Conservation (phyloP, 1,140 invertebrate species). For the Metopolophium dirhodum region DNA sequence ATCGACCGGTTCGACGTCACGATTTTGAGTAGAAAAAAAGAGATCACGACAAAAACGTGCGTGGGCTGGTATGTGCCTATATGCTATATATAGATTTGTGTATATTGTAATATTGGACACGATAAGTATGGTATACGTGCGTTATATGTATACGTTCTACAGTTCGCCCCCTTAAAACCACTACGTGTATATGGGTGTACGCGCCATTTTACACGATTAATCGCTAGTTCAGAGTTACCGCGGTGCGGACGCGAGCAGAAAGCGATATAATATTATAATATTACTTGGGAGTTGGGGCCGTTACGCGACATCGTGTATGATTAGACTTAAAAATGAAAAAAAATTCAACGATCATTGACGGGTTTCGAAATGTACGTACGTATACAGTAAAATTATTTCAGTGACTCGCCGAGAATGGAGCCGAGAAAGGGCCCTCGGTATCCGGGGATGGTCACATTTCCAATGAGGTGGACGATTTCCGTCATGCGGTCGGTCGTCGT, state of each 20-base stretch:
- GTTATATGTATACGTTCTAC: not conserved
- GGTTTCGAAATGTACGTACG: not conserved
- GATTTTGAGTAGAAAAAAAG: not conserved
- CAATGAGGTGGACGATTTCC: not conserved
- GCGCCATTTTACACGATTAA: not conserved
- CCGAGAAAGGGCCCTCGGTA: not conserved
- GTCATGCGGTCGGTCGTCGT: not conserved
- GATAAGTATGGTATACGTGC: too few relatives aligned
- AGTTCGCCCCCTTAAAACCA: not conserved
- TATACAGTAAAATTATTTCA: not conserved
- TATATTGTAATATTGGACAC: not conserved
- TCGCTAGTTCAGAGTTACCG: not conserved
- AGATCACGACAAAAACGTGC: constrained; percentile 40
- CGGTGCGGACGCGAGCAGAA: not conserved
- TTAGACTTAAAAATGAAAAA: not conserved
- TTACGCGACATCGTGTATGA: not conserved
- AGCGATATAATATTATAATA: not conserved
- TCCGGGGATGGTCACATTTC: not conserved
- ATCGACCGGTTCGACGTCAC: constrained; percentile 16
- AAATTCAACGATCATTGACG: not conserved
- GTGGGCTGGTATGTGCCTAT: not conserved
- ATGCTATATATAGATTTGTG: not conserved
- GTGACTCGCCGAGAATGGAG: accelerated
- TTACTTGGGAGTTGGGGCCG: too few relatives aligned
- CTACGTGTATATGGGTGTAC: not conserved